Base-by-base conservation (phyloP, 2,113 vertebrate genomes). In the Neotoma lepida region DNA sequence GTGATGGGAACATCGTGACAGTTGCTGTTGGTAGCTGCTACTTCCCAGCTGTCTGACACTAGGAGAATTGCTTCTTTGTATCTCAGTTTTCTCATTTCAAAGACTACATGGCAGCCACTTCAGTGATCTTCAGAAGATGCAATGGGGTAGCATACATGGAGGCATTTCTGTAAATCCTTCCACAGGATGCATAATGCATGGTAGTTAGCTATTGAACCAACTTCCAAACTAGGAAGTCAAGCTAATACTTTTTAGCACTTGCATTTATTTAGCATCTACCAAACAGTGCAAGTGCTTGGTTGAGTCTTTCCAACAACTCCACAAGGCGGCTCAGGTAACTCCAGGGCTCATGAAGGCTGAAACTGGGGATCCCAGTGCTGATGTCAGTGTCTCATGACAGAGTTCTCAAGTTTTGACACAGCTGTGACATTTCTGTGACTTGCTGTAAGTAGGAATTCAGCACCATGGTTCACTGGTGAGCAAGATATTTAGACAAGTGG, bases 161-260 rank as follows among this genome's bases (percentile, higher is more conserved):
- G n/a, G 9, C 46, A 46, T 93, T 91, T 80, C 24, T 64, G 35
- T 6, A 64, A 63, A 66, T 12, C 41, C n/a, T 84, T 86, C 78
- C 49, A 54, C 7, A 14, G 2, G 44, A 8, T 39, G 51, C 18
- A 4, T 56, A 77, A 35, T 63, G 88, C 51, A 28, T 33, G 9
- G 4, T 84, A 68, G 78, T 58, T 82, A 77, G 66, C 92, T 88
- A 30, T 84, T 96, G 92, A 39, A 35, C 90, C 58, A 30, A 64
- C 41, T 80, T 46, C 44, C 63, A 78, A 76, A 26, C 24, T 74
- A 56, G 22, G 54, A 41, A 90, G 44, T 8, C 26, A 77, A 74
- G 84, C 5, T 89, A 74, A 46, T 41, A 58, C 35, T 61, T 58
- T 73, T 82, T 46, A 82, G 82, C 7, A 44, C 6, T 44, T 68